Percentiles rank a stretch among this genome's conserved stretches.
These are phyloP conservation scores for Notiomystis cincta DNA, from an alignment of 2,113 vertebrate genomes.

Conservation along the genomic window DNA sequence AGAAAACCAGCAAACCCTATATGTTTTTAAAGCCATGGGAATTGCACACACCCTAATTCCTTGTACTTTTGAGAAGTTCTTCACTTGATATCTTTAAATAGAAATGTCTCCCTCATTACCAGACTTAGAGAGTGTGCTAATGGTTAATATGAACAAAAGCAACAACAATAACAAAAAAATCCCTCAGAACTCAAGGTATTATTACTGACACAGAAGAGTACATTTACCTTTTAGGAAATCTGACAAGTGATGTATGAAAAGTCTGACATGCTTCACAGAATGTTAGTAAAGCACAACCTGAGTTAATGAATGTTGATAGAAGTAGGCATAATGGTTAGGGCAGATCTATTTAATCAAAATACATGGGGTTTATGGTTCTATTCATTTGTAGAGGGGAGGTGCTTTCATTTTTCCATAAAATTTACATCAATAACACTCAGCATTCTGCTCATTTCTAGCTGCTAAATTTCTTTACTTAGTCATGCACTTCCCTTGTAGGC, in stretches of 20 bases:
- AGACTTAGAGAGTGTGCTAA: background rate
- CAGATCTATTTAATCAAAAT: background rate
- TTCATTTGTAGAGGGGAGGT: background rate
- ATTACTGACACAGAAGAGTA: background rate
- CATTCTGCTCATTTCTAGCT: background rate
- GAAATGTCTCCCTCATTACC: background rate
- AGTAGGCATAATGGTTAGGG: background rate
- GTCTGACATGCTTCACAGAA: background rate
- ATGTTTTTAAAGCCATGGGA: background rate
- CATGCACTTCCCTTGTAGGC: background rate
- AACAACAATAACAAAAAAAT: background rate
- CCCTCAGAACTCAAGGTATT: background rate
- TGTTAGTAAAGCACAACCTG: background rate
- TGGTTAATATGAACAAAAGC: background rate
- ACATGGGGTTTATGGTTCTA: background rate
- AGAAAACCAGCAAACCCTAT: background rate
- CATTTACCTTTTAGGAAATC: background rate
- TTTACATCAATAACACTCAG: background rate
- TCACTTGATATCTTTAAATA: background rate
- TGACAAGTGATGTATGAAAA: background rate
- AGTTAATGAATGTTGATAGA: background rate
- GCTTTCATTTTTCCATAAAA: background rate
- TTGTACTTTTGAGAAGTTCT: background rate
- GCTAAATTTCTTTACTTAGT: background rate
- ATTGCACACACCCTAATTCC: background rate